phyloP scores from a whole-genome alignment of 2,888 invertebrate genomes.

The Enoplolaimus lenunculus region DNA sequence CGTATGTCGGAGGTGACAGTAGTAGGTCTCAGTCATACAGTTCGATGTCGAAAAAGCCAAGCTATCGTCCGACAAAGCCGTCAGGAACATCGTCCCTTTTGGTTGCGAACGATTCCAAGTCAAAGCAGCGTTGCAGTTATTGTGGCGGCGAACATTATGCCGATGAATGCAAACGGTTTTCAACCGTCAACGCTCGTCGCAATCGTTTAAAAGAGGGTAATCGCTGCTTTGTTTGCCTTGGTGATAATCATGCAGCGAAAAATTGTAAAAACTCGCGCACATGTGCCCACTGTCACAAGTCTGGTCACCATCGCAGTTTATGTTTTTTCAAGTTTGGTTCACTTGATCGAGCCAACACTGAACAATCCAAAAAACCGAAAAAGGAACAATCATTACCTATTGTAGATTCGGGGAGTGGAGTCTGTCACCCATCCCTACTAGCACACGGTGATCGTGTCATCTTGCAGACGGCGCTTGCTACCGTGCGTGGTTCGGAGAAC shows the following conservation, averaged over 20 bases:
- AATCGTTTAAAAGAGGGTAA: neutral
- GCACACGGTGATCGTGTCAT: neutral
- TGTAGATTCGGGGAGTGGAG: neutral
- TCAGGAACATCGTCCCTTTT: neutral
- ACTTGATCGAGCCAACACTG: neutral
- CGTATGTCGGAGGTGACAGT: neutral
- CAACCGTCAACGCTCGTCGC: neutral
- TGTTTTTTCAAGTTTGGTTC: neutral
- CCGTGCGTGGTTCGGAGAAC: neutral
- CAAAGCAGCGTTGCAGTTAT: neutral
- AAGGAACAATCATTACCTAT: neutral
- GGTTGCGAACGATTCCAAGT: neutral
- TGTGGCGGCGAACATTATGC: constrained; percentile 7
- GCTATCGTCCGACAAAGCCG: neutral
- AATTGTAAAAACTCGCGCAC: neutral
- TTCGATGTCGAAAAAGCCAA: neutral
- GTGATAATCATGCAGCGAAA: neutral
- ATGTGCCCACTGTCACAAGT: neutral
- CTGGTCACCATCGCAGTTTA: constrained; percentile 10
- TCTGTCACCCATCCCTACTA: neutral
- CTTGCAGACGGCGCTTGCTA: neutral
- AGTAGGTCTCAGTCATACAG: no score
- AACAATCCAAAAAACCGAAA: neutral
- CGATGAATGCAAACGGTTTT: constrained; percentile 12
- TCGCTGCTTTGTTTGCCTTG: constrained; percentile 13